These are phyloP conservation scores for Phylloscopus collybita DNA, from an alignment of 2,797 vertebrate species.

Conservation along the genomic window DNA sequence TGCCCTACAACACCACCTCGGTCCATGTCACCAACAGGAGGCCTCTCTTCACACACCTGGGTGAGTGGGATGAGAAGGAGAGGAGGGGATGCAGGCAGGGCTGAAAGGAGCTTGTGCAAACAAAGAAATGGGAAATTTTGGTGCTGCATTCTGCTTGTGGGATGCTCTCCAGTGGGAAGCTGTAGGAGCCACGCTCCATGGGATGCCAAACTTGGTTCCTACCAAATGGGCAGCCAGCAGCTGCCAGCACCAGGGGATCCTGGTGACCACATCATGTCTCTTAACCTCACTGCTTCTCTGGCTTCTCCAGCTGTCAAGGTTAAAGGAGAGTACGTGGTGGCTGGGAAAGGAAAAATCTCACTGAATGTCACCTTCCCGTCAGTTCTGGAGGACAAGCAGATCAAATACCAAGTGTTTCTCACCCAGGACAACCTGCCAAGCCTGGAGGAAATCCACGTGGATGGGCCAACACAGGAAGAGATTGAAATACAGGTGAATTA, in stretches of 20 bases:
- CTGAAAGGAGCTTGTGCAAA: background rate
- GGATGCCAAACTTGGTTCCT: background rate
- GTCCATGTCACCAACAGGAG: slow-evolving; percentile 84
- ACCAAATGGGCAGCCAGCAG: background rate
- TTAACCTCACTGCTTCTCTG: background rate
- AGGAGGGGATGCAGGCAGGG: background rate
- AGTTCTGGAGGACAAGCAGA: slow-evolving; percentile 83
- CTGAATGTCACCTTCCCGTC: slow-evolving; percentile 85
- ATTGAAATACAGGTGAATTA: slow-evolving; percentile 86
- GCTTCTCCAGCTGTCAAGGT: slow-evolving; percentile 81
- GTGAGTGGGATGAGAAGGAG: slow-evolving; percentile 75
- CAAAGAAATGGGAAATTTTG: background rate
- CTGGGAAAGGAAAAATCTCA: slow-evolving; percentile 82
- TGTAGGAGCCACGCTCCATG: background rate
- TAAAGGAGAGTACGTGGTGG: slow-evolving; percentile 82
- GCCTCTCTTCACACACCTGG: slow-evolving; percentile 94
- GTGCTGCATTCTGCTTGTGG: background rate
- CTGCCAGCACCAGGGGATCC: background rate
- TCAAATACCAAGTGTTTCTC: slow-evolving; percentile 86
- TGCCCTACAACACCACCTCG: slow-evolving; percentile 83
- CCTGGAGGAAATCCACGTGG: slow-evolving; percentile 84
- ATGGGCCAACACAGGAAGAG: slow-evolving; percentile 82
- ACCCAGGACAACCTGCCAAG: slow-evolving; percentile 84
- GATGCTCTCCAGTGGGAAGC: background rate
- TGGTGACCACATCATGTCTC: background rate